phyloP scores from a whole-genome alignment of 1,140 invertebrate species.

The Sesamia nonagrioides region DNA sequence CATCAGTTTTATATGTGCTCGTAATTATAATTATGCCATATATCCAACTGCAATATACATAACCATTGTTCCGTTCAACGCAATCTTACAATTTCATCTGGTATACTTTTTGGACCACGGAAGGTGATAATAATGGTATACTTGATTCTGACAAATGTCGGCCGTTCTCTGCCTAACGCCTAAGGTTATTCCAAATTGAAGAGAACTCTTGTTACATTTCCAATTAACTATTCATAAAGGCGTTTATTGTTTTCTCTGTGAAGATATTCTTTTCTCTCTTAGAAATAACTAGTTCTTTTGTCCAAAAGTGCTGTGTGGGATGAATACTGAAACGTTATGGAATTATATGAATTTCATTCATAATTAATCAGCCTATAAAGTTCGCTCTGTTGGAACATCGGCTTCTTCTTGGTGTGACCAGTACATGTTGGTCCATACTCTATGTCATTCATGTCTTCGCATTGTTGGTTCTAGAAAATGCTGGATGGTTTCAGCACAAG shows the following conservation, averaged over 20 bases:
- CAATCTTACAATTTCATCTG: background rate
- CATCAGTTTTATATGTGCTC: background rate
- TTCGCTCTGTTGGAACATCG: too few species aligned
- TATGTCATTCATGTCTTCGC: too few species aligned
- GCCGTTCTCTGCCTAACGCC: background rate
- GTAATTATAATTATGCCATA: constrained; percentile 14
- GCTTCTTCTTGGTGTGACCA: too few species aligned
- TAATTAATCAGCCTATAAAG: too few species aligned
- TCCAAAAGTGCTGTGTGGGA: background rate
- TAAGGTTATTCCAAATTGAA: background rate
- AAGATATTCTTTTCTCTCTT: background rate
- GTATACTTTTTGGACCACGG: background rate
- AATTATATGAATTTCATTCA: background rate
- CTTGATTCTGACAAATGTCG: background rate
- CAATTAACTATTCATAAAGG: background rate
- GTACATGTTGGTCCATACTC: too few species aligned
- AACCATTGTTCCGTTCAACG: background rate
- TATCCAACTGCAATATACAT: background rate
- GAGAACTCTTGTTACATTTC: background rate
- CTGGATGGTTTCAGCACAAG: background rate
- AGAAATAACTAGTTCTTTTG: background rate
- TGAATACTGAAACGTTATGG: background rate
- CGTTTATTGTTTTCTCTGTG: background rate
- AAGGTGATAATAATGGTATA: background rate
- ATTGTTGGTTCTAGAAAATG: too few species aligned